A percentile compares a stretch with the other conserved stretches of the same genome.
Conservation (phyloP, 2,888 invertebrate genomes). For the Thymelicus acteon region DNA sequence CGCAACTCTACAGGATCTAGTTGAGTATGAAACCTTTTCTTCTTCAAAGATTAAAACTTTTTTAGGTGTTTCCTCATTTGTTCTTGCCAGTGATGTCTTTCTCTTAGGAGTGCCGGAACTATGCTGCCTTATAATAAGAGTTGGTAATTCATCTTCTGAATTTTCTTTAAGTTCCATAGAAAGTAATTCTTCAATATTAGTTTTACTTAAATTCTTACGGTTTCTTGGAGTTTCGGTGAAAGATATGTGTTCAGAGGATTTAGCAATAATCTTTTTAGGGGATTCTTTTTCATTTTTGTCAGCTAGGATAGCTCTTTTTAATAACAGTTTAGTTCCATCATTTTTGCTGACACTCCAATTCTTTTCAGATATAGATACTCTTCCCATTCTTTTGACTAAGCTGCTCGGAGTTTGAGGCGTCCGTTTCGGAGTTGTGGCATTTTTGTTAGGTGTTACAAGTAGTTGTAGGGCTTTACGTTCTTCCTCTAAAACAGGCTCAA, state of each 20-base stretch:
- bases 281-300: constrained; percentile 72
- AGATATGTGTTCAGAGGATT: constrained; percentile 46
- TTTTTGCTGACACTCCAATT: constrained; percentile 77
- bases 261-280: constrained; percentile 60
- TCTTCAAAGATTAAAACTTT: constrained; percentile 69
- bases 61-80: constrained; percentile 64
- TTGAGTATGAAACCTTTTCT: constrained; percentile 53
- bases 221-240: constrained; percentile 59
- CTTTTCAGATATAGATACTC: constrained; percentile 69
- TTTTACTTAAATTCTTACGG: constrained; percentile 54
- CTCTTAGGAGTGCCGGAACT: constrained; percentile 66
- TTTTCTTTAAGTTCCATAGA: constrained; percentile 74
- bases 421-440: constrained; percentile 47
- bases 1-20: constrained; percentile 60
- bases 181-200: constrained; percentile 64
- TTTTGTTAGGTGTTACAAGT: constrained; percentile 67
- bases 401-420: constrained; percentile 72
- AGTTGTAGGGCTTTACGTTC: constrained; percentile 65
- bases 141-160: constrained; percentile 75
- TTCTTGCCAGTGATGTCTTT: constrained; percentile 60
- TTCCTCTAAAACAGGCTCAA: constrained; percentile 75
- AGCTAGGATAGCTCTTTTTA: constrained; percentile 77
- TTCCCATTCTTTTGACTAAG: constrained; percentile 68
- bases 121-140: constrained; percentile 70
- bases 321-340: constrained; percentile 74